Conservation (phyloP, 2,888 invertebrate genomes). For the Hemaris fuciformis region DNA sequence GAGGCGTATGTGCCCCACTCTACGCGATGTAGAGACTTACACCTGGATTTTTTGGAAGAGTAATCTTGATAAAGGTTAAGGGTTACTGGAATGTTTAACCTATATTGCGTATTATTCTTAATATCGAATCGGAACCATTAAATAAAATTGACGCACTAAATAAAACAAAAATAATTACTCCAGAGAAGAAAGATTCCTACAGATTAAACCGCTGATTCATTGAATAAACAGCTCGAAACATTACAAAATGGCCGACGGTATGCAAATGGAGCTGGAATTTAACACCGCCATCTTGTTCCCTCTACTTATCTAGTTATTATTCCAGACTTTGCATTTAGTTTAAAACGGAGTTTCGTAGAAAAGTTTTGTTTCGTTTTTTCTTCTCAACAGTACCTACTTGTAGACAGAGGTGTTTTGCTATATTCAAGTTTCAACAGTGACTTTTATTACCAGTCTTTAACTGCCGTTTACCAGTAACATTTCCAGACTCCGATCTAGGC, state of each 20-base stretch:
- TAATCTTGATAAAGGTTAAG: no score
- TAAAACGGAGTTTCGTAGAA: not conserved
- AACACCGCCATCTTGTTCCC: slow-evolving; percentile 36
- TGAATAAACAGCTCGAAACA: slow-evolving; percentile 41
- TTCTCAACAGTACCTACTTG: no score
- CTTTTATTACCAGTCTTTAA: no score
- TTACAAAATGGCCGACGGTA: slow-evolving; percentile 56
- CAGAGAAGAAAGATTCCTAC: not conserved
- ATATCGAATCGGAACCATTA: no score
- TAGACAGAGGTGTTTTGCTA: no score
- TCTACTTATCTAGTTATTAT: slow-evolving; percentile 2
- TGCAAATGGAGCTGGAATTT: slow-evolving; percentile 52
- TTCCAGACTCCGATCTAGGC: no score
- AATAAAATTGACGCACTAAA: no score
- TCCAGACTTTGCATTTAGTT: not conserved
- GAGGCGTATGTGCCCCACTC: slow-evolving; percentile 17
- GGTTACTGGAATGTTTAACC: no score
- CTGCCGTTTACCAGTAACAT: no score
- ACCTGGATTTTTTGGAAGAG: not conserved
- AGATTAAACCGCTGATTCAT: slow-evolving; percentile 37
- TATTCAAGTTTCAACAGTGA: no score
- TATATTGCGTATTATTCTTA: no score
- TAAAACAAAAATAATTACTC: not conserved
- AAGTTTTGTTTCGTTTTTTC: not conserved
- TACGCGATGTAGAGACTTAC: not conserved